Conservation (phyloP, 2,113 vertebrate species). For the Pelvicachromis taeniatus region DNA sequence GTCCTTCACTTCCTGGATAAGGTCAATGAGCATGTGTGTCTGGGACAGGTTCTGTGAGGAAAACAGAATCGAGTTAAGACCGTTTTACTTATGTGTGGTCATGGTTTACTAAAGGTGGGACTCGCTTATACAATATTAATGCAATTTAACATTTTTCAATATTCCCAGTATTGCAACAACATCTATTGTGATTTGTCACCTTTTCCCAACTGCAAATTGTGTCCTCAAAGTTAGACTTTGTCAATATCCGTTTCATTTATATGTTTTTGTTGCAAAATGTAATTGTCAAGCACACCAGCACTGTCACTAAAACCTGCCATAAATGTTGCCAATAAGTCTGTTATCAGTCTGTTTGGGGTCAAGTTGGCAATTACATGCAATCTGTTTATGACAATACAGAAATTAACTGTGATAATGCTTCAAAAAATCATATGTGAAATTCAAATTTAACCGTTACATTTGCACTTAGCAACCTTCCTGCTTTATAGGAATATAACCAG, state of each 20-base stretch:
- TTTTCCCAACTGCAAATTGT: background rate
- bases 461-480: background rate
- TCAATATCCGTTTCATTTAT: background rate
- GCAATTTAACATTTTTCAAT: background rate
- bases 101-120: background rate
- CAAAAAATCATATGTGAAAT: background rate
- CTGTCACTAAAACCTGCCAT: background rate
- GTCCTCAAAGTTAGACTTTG: background rate
- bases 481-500: background rate
- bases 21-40: conserved; percentile 88
- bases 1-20: conserved; percentile 91
- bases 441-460: background rate
- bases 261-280: background rate
- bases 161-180: background rate
- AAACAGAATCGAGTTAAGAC: background rate
- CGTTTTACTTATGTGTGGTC: background rate
- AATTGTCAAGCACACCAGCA: background rate
- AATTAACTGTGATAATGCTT: background rate
- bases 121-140: background rate
- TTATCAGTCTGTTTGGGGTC: background rate
- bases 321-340: background rate
- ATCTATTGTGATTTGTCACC: background rate
- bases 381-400: background rate
- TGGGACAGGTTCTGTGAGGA: conserved; percentile 88
- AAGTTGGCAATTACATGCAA: background rate